Conservation (phyloP, 2,797 vertebrate genomes). For the Malurus leucopterus region DNA sequence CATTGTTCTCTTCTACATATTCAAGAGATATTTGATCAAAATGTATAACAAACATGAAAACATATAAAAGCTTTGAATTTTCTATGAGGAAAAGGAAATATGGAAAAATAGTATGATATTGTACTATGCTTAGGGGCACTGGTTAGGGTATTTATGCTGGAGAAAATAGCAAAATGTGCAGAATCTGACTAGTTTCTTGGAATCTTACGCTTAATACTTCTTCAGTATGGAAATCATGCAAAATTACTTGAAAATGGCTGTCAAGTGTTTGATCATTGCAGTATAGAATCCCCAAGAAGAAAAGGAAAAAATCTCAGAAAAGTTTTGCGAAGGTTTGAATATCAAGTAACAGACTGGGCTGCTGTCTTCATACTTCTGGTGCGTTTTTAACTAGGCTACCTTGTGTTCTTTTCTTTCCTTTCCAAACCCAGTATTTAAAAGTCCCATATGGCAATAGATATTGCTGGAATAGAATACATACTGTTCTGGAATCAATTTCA, state of each 20-base stretch:
- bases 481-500: constrained; percentile 57
- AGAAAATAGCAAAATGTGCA: constrained; percentile 27
- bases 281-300: constrained; percentile 16
- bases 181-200: constrained; percentile 27
- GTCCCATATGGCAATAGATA: constrained; percentile 61
- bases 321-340: constrained; percentile 55
- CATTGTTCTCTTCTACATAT: constrained; percentile 53
- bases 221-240: constrained; percentile 53
- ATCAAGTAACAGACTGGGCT: constrained; percentile 62
- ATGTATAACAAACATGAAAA: constrained; percentile 44
- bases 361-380: constrained; percentile 60
- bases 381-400: constrained; percentile 55
- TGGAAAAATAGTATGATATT: constrained; percentile 19
- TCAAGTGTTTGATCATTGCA: constrained; percentile 48
- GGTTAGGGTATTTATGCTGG: constrained; percentile 22
- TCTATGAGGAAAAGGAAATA: constrained; percentile 32
- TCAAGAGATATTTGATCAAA: constrained; percentile 58
- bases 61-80: constrained; percentile 40
- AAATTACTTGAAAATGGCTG: constrained; percentile 56
- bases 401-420: constrained; percentile 61
- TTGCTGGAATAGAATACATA: constrained; percentile 54
- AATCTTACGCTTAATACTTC: constrained; percentile 42
- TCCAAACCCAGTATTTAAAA: constrained; percentile 61
- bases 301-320: constrained; percentile 13
- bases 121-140: constrained; percentile 6